phyloP scores from a whole-genome alignment of 2,113 vertebrate genomes.

The Cyprinodon tularosa region DNA sequence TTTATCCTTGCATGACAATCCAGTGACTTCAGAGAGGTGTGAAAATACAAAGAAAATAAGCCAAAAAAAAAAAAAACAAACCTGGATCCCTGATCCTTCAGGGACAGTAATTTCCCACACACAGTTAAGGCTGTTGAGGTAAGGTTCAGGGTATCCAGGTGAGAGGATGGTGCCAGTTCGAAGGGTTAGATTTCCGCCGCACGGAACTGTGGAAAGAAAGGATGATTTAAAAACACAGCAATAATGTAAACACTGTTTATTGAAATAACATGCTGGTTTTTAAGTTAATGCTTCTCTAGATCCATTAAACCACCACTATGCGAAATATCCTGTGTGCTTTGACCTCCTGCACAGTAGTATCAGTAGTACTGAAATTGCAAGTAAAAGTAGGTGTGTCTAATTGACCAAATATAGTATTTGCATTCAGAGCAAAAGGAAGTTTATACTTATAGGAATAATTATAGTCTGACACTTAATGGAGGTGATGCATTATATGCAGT shows the following conservation, averaged over 20 bases:
- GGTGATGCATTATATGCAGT: too few relatives aligned
- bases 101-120: slow-evolving; percentile 98
- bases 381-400: too few relatives aligned
- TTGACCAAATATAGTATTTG: too few relatives aligned
- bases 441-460: too few relatives aligned
- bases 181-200: slow-evolving; percentile 94
- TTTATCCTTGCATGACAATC: not conserved
- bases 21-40: not conserved
- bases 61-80: slow-evolving; percentile 48
- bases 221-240: not conserved
- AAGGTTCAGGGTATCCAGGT: slow-evolving; percentile 95
- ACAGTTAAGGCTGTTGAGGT: slow-evolving; percentile 97
- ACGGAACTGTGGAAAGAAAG: slow-evolving; percentile 85
- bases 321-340: not conserved
- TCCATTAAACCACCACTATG: not conserved
- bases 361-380: too few relatives aligned
- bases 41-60: not conserved
- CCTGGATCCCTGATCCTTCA: slow-evolving; percentile 97
- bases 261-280: not conserved
- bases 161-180: slow-evolving; percentile 95
- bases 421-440: too few relatives aligned
- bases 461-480: too few relatives aligned
- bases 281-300: not conserved
- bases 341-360: too few relatives aligned
- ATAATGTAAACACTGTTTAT: not conserved